A percentile compares a stretch with the other conserved stretches of the same genome.
Evolutionary conservation across 1,140 invertebrate genomes (phyloP).

Genomic region (Heliothis subflexa): DNA sequence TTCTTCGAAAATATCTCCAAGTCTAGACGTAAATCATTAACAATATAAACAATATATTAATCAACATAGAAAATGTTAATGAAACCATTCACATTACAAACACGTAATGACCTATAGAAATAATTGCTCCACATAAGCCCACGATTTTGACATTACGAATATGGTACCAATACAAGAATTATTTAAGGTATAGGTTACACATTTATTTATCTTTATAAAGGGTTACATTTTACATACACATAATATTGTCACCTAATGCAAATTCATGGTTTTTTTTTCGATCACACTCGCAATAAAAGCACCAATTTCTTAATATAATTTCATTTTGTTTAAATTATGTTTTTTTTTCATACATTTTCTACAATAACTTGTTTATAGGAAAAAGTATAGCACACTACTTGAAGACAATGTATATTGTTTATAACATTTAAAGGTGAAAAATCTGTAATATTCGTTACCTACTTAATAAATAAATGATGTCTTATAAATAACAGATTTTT

Average conservation of each 20-base stretch:
- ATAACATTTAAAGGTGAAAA: no score
- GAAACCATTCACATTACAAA: not conserved
- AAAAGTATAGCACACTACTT: not conserved
- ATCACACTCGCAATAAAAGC: slow-evolving; percentile 33
- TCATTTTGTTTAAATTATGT: not conserved
- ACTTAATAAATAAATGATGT: not conserved
- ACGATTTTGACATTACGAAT: slow-evolving; percentile 23
- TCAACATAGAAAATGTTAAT: not conserved
- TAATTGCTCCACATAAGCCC: not conserved
- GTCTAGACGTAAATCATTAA: no score
- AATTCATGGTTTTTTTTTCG: slow-evolving; percentile 32
- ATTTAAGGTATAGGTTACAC: slow-evolving; percentile 1
- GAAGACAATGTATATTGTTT: no score
- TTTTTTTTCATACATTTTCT: not conserved
- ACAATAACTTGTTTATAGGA: not conserved
- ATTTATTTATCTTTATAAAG: slow-evolving; percentile 4
- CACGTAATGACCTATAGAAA: not conserved
- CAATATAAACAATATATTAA: not conserved
- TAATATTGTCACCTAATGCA: slow-evolving; percentile 45
- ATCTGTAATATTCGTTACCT: no score
- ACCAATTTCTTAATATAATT: slow-evolving; percentile 34
- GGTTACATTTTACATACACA: slow-evolving; percentile 25
- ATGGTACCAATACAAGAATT: not conserved
- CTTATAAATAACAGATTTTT: not conserved
- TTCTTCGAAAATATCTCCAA: no score